phyloP scores from a whole-genome alignment of 2,797 vertebrate species.

The Philypnodon macrostomus region DNA sequence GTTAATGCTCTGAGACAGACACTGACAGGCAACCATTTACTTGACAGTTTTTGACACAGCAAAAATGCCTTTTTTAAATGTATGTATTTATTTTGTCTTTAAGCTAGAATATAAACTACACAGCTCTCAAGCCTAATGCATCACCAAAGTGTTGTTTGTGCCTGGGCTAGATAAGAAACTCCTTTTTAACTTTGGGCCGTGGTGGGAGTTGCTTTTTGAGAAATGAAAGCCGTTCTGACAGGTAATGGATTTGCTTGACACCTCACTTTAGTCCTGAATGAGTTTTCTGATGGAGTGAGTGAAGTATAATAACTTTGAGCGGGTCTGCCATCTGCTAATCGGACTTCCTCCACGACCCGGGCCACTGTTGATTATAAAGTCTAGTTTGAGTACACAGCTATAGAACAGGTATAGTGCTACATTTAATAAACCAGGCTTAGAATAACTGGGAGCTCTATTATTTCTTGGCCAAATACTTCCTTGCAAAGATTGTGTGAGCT shows the following conservation, averaged over 20 bases:
- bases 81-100: neutral
- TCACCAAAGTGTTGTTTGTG: slow-evolving; percentile 5
- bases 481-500: too few species aligned
- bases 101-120: slow-evolving; percentile 2
- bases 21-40: too few species aligned
- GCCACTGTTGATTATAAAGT: too few species aligned
- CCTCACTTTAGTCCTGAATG: slow-evolving; percentile 8
- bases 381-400: too few species aligned
- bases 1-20: too few species aligned
- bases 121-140: slow-evolving; percentile 2
- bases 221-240: slow-evolving; percentile 11
- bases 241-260: slow-evolving; percentile 10
- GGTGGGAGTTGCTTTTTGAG: neutral
- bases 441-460: too few species aligned
- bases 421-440: too few species aligned
- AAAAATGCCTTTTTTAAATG: neutral
- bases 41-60: too few species aligned
- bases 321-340: slow-evolving; percentile 2
- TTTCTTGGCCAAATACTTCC: too few species aligned
- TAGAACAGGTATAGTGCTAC: too few species aligned
- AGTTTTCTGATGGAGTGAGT: slow-evolving; percentile 12
- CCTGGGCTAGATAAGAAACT: slow-evolving; percentile 1
- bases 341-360: slow-evolving; percentile 1
- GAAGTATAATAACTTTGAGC: neutral
- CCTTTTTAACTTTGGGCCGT: neutral